Evolutionary conservation across 2,113 vertebrate species (phyloP).

Genomic region (Pterophyllum scalare): DNA sequence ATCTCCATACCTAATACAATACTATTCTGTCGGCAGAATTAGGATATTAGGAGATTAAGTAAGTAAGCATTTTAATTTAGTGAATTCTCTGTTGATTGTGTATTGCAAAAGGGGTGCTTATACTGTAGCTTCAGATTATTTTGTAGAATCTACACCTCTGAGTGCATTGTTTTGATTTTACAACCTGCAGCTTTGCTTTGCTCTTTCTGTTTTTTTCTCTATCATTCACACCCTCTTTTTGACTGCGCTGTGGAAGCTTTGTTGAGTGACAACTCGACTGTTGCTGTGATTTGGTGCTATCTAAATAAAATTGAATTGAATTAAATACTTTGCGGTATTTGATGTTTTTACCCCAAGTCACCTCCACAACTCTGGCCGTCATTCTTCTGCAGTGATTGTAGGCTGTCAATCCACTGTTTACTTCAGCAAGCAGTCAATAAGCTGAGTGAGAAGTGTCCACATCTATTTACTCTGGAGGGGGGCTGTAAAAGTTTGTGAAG

Average conservation of each 20-base stretch:
- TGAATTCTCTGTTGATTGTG: neutral
- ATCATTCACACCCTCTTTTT: neutral
- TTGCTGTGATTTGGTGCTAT: too few species aligned
- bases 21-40: neutral
- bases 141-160: neutral
- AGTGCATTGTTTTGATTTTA: neutral
- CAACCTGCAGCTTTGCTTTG: neutral
- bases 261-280: neutral
- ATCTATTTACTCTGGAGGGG: too few species aligned
- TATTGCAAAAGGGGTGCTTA: neutral
- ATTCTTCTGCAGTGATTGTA: too few species aligned
- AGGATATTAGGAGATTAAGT: neutral
- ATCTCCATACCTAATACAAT: slow-evolving; percentile 1
- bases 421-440: too few species aligned
- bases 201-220: neutral
- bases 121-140: neutral
- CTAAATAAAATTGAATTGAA: too few species aligned
- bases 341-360: too few species aligned
- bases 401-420: too few species aligned
- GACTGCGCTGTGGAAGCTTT: neutral
- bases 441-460: too few species aligned
- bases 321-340: too few species aligned
- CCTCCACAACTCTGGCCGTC: too few species aligned
- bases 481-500: too few species aligned
- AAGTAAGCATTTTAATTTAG: neutral